phyloP scores from a whole-genome alignment of 2,888 invertebrate genomes.

The Ptilodon capucinus region DNA sequence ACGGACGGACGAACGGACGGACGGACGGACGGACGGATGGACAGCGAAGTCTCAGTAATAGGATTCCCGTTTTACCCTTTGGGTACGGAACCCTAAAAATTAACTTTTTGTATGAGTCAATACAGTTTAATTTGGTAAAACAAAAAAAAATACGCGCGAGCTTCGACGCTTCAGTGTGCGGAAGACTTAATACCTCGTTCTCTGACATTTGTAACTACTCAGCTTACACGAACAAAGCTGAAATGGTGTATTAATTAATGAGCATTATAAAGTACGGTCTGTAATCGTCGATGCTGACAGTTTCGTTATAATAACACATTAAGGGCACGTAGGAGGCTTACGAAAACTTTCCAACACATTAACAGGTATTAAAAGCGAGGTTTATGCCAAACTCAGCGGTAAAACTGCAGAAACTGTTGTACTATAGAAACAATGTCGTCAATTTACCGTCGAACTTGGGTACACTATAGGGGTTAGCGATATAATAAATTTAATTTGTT shows the following conservation, averaged over 20 bases:
- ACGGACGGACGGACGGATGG: no score
- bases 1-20: no score
- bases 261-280: slow-evolving; percentile 17
- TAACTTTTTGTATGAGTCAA: no score
- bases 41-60: no score
- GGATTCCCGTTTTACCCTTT: no score
- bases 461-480: slow-evolving; percentile 1
- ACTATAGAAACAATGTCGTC: slow-evolving; percentile 27
- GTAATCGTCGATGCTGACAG: slow-evolving; percentile 23
- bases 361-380: slow-evolving; percentile 14
- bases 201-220: slow-evolving; percentile 1
- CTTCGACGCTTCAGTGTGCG: no score
- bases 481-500: slow-evolving; percentile 11
- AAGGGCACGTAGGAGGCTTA: slow-evolving; percentile 31
- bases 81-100: no score
- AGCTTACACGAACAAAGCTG: slow-evolving; percentile 39
- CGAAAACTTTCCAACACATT: slow-evolving; percentile 25
- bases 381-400: slow-evolving; percentile 12
- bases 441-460: slow-evolving; percentile 28
- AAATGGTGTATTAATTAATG: slow-evolving; percentile 25
- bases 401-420: slow-evolving; percentile 27
- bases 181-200: not conserved
- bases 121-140: no score
- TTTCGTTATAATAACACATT: slow-evolving; percentile 31
- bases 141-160: no score